Conservation (phyloP, 2,797 vertebrate genomes). For the Podarcis siculus region DNA sequence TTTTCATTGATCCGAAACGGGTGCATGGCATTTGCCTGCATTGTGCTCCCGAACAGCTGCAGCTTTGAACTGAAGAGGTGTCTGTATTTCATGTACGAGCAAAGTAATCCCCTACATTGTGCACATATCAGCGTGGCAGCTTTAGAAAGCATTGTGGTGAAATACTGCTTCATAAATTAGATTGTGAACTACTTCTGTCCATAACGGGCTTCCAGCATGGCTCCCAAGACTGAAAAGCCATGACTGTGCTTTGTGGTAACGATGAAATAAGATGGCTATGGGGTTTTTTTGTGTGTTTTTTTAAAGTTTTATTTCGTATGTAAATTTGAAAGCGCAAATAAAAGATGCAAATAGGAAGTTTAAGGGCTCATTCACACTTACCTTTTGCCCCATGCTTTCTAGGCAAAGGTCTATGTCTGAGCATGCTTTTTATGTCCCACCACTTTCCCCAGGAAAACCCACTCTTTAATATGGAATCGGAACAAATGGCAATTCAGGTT, state of each 20-base stretch:
- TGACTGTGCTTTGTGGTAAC: not conserved
- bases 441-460: too few species aligned
- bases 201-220: not conserved
- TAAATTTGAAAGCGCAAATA: not conserved
- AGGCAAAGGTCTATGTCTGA: too few species aligned
- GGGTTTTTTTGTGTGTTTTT: not conserved
- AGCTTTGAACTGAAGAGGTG: conserved; percentile 7
- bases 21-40: not conserved
- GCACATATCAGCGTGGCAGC: not conserved
- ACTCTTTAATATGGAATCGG: too few species aligned
- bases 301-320: not conserved
- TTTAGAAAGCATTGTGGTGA: conserved; percentile 29
- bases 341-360: not conserved
- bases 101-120: conserved; percentile 24
- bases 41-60: conserved; percentile 13
- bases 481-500: too few species aligned
- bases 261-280: not conserved
- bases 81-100: not conserved
- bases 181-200: conserved; percentile 1
- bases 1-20: not conserved
- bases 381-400: too few species aligned
- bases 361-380: not conserved
- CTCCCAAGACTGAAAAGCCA: not conserved
- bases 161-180: conserved; percentile 25
- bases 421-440: too few species aligned